A percentile compares a stretch with the other conserved stretches of the same genome.
Conservation (phyloP, 2,888 invertebrate species). For the Conus canariensis region DNA sequence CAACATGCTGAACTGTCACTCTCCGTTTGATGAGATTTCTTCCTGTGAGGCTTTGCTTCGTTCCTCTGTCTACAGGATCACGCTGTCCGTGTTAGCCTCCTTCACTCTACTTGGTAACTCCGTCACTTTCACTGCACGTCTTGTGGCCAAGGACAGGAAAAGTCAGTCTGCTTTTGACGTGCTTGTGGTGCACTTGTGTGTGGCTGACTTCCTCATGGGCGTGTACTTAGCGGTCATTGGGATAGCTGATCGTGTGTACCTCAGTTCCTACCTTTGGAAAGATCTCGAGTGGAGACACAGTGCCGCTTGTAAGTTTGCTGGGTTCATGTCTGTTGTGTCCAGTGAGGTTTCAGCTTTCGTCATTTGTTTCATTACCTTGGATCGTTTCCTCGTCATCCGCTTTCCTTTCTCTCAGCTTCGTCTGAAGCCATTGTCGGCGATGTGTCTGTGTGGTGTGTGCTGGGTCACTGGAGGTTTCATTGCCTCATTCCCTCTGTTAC, state of each 20-base stretch:
- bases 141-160: conserved; percentile 9
- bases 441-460: conserved; percentile 64
- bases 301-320: conserved; percentile 39
- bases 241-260: conserved; percentile 42
- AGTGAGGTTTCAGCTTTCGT: conserved; percentile 43
- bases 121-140: conserved; percentile 37
- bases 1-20: conserved; percentile 26
- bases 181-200: conserved; percentile 40
- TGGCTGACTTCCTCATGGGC: conserved; percentile 47
- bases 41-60: conserved; percentile 44
- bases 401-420: not conserved
- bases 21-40: conserved; percentile 36
- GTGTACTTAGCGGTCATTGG: conserved; percentile 46
- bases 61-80: not conserved
- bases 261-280: conserved; percentile 12
- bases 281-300: conserved; percentile 38
- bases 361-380: conserved; percentile 44
- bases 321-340: conserved; percentile 43
- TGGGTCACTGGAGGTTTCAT: conserved; percentile 68
- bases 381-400: conserved; percentile 37
- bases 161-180: conserved; percentile 36
- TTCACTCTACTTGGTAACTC: conserved; percentile 37
- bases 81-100: conserved; percentile 36
- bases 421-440: conserved; percentile 51
- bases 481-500: conserved; percentile 64